A percentile compares a stretch with the other conserved stretches of the same genome.
Evolutionary conservation across 1,140 invertebrate species (phyloP).

Genomic region (Zaprionus nigranus): DNA sequence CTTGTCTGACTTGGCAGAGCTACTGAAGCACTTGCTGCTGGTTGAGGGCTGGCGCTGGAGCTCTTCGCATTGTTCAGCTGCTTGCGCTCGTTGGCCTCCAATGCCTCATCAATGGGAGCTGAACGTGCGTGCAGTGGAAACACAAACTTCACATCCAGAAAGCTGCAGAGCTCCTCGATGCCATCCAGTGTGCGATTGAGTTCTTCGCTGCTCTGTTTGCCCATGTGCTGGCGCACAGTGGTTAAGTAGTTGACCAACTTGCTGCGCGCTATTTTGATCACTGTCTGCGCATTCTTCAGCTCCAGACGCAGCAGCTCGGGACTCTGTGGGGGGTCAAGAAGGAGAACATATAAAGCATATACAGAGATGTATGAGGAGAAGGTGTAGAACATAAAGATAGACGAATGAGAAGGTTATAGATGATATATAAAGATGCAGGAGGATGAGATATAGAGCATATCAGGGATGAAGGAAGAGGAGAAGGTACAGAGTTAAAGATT

Average conservation of each 20-base stretch:
- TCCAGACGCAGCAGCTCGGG: slow-evolving; percentile 82
- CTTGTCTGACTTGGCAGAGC: not conserved
- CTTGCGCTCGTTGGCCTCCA: slow-evolving; percentile 80
- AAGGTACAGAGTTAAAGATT: not conserved
- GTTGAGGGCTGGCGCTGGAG: not conserved
- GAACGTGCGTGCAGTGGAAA: slow-evolving; percentile 61
- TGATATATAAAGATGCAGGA: not conserved
- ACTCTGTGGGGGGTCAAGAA: slow-evolving; percentile 60
- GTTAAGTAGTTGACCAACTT: slow-evolving; percentile 83
- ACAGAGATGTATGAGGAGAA: not conserved
- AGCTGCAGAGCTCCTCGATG: slow-evolving; percentile 84
- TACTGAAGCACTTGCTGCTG: not conserved
- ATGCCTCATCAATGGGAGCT: slow-evolving; percentile 75
- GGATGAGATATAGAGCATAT: not conserved
- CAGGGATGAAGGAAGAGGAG: not conserved
- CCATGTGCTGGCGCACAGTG: slow-evolving; percentile 75
- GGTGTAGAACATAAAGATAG: too few relatives aligned
- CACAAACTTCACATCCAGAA: slow-evolving; percentile 75
- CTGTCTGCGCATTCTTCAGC: slow-evolving; percentile 83
- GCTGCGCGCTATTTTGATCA: slow-evolving; percentile 82
- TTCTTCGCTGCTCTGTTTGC: slow-evolving; percentile 66
- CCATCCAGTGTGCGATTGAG: slow-evolving; percentile 83
- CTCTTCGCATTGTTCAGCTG: slow-evolving; percentile 38
- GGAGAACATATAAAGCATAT: not conserved
- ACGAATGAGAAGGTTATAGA: too few relatives aligned